phyloP scores from a whole-genome alignment of 1,140 invertebrate genomes.

The Hylaeus volcanicus region DNA sequence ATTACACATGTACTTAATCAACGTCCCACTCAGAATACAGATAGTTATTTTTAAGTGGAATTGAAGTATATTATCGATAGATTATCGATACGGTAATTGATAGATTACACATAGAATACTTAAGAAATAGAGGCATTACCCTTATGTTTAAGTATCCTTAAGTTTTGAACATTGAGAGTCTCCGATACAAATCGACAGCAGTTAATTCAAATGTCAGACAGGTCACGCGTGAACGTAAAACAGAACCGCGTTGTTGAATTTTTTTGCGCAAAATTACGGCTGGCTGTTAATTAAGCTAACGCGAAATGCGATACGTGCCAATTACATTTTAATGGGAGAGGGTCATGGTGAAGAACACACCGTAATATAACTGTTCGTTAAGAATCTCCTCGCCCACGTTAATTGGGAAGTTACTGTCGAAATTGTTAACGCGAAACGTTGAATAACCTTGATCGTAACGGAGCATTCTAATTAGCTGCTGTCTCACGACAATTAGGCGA shows the following conservation, averaged over 20 bases:
- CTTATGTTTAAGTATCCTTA: no score
- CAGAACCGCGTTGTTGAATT: not conserved
- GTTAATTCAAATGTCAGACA: no score
- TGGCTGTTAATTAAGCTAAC: slow-evolving; percentile 25
- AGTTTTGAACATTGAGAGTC: no score
- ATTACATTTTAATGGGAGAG: slow-evolving; percentile 16
- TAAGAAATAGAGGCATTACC: no score
- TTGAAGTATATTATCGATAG: no score
- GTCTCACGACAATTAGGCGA: slow-evolving; percentile 44
- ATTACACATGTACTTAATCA: no score
- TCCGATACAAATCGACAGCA: no score
- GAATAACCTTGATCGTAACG: slow-evolving; percentile 13
- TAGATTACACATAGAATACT: no score
- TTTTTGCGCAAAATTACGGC: slow-evolving; percentile 4
- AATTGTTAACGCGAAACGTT: slow-evolving; percentile 18
- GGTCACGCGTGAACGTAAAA: not conserved
- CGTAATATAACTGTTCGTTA: slow-evolving; percentile 39
- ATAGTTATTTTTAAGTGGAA: no score
- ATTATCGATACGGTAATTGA: no score
- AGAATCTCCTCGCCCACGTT: slow-evolving; percentile 31
- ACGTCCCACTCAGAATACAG: no score
- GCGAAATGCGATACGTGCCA: slow-evolving; percentile 31
- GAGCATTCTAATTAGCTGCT: slow-evolving; percentile 24
- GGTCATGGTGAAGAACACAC: slow-evolving; percentile 25
- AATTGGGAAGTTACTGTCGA: slow-evolving; percentile 41